Evolutionary conservation across 2,113 vertebrate genomes (phyloP).

Genomic region (Rhabdornis inornatus): DNA sequence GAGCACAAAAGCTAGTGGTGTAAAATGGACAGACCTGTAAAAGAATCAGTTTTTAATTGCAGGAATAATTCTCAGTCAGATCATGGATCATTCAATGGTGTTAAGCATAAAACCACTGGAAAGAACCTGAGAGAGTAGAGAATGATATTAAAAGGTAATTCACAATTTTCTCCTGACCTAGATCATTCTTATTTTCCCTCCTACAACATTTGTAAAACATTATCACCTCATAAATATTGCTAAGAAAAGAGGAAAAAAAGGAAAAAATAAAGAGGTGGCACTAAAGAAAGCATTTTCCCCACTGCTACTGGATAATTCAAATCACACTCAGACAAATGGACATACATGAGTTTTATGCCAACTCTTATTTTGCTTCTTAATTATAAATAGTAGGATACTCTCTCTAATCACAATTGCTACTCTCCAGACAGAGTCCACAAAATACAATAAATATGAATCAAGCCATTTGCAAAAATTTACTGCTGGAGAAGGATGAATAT

Average conservation of each 20-base stretch:
- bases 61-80: background rate
- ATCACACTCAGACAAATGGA: background rate
- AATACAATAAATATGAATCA: slow-evolving; percentile 34
- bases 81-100: background rate
- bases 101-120: background rate
- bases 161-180: background rate
- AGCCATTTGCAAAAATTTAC: background rate
- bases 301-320: background rate
- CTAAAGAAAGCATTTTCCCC: background rate
- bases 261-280: background rate
- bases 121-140: background rate
- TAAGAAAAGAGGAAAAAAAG: background rate
- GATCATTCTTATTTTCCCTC: background rate
- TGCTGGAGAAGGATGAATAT: background rate
- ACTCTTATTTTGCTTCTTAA: background rate
- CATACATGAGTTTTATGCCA: background rate
- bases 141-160: background rate
- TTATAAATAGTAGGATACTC: background rate
- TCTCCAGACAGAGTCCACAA: background rate
- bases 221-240: background rate
- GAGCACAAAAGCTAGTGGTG: background rate
- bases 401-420: background rate
- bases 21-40: background rate
- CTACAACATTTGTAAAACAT: background rate
- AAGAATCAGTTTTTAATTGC: background rate